A percentile compares a stretch with the other conserved stretches of the same genome.
These are phyloP conservation scores for Fregetta grallaria DNA, from an alignment of 2,113 vertebrate species.

Conservation along the genomic window DNA sequence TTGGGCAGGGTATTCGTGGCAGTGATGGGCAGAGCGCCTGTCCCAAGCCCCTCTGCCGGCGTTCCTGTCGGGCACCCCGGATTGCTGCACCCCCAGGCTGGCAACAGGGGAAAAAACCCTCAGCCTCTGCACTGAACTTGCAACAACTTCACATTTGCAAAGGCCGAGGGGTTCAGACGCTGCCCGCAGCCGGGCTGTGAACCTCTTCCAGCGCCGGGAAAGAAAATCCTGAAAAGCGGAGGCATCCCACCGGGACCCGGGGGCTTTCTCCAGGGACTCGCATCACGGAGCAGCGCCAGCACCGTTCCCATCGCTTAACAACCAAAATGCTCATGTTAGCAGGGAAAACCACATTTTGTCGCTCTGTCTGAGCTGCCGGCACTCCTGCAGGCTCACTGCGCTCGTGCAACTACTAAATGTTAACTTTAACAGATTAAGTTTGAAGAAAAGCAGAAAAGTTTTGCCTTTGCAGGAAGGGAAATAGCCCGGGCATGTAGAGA, in stretches of 20 bases:
- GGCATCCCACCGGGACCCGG: background rate
- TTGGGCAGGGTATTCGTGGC: background rate
- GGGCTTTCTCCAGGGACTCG: background rate
- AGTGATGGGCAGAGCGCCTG: background rate
- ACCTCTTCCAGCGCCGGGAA: background rate
- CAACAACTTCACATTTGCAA: background rate
- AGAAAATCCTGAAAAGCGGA: background rate
- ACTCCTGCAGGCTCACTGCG: background rate
- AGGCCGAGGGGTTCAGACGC: background rate
- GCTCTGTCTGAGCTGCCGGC: background rate
- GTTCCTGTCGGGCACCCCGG: background rate
- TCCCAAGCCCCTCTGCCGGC: background rate
- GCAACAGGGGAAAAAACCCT: background rate
- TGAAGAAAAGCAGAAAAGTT: constrained; percentile 11
- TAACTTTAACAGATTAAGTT: background rate
- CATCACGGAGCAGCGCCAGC: background rate
- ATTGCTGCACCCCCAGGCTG: background rate
- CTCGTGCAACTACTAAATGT: background rate
- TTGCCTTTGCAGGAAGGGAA: background rate
- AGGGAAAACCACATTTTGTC: background rate
- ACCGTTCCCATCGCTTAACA: background rate
- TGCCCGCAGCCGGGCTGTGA: background rate
- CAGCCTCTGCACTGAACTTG: background rate
- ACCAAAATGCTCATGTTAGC: background rate
- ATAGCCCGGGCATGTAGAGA: background rate